Base-by-base conservation (phyloP, 2,888 invertebrate species). In the Andrena flavipes region DNA sequence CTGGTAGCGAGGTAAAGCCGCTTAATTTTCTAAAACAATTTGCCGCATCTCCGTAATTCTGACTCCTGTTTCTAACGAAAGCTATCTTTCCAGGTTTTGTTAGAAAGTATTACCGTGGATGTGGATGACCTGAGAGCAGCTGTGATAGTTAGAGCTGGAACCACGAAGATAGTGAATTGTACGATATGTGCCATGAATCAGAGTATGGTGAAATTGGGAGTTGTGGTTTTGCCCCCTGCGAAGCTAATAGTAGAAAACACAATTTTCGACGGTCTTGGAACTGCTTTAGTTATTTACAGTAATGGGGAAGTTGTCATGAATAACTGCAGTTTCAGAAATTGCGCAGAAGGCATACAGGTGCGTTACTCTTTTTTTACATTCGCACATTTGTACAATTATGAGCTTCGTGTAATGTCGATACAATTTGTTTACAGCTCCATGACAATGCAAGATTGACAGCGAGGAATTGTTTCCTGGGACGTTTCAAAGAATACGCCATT, bases 31-130 rank as follows among this genome's bases (percentile, higher is more conserved):
- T 35, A 42, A 13, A 20, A 56, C 13, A 13, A 16, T 1, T 42
- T 1, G 48, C 8, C 13, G 26, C 23, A 7, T 23, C n/a, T 30
- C 35, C 0, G 0, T 30, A 20, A 64, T 62, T 35, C 20, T 48
- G 29, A 30, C 1, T 62, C 2, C 20, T 63, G 6, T n/a, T 7
- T 49, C 4, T 16, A 20, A 4, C 33, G 23, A 42, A 29, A 13
- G 51, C 65, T 63, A 35, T 71, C 49, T 72, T 65, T 42, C 6
- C 35, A 93, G 93, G 94, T 95, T 62, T 78, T 93, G 1, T 85
- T 96, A n/a, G 95, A 95, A 84, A 95, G 96, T 89, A 49, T 96
- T 49, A 94, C 95, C 1, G 90, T 96, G 16, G 94, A 96, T 86
- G 95, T 95, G 60, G 92, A 93, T 42, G 94, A 94, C 23, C 94